Evolutionary conservation across 2,113 vertebrate species (phyloP).

Genomic region (Nothoprocta perdicaria): DNA sequence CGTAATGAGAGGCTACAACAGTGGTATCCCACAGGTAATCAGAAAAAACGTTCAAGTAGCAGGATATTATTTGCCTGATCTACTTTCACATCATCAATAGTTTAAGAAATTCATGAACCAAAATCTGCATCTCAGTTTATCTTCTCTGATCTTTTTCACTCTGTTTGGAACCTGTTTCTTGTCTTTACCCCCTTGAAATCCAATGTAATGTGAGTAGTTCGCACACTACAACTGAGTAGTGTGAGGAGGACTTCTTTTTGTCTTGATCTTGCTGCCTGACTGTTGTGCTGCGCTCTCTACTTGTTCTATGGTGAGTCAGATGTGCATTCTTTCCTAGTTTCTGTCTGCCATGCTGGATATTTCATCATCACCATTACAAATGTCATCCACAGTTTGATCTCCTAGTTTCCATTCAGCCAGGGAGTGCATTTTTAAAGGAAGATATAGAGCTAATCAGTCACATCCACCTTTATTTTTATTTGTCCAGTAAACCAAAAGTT

Average conservation of each 20-base stretch:
- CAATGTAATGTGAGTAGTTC: not conserved
- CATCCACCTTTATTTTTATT: not conserved
- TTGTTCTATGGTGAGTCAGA: rapidly evolving
- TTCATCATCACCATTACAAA: too few relatives aligned
- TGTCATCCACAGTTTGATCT: not conserved
- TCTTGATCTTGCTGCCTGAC: not conserved
- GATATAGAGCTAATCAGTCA: not conserved
- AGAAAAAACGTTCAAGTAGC: rapidly evolving
- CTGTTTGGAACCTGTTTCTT: not conserved
- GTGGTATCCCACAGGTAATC: not conserved
- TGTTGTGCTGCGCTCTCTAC: not conserved
- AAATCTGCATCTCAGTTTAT: not conserved
- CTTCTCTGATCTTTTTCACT: not conserved
- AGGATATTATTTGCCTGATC: not conserved
- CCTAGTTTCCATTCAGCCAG: not conserved
- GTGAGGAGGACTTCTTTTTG: not conserved
- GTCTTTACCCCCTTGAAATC: not conserved
- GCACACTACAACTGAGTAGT: not conserved
- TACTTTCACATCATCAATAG: not conserved
- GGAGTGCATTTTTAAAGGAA: not conserved
- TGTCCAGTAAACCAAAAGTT: not conserved
- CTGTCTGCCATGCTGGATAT: not conserved
- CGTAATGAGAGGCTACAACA: not conserved
- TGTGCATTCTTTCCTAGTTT: not conserved
- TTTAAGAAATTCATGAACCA: not conserved